Base-by-base conservation (phyloP, 2,888 invertebrate species). In the Alentia gelatinosa region DNA sequence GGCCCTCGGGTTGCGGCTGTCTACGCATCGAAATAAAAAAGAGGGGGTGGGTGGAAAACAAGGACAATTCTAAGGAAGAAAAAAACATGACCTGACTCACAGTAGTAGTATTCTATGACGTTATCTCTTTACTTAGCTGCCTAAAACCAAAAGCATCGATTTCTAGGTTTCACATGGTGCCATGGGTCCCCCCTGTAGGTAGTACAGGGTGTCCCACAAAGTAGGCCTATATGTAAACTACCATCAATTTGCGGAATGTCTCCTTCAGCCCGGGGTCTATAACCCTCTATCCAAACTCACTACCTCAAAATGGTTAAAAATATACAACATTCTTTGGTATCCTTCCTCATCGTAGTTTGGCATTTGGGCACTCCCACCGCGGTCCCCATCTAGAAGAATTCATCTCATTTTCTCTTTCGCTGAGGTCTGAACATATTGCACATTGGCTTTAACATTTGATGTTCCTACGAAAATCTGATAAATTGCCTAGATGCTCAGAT, bases 271-370 rank as follows among this genome's bases (percentile, higher is more conserved):
- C 23, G 23, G 35, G 37, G 23, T 35, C 1, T 33, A 33, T 33
- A 35, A 19, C 37, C 23, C 19, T n/a, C 9, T 1, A 35, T 23
- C 79, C 7, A 79, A 79, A 5, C 15, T 23, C 37, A 19, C 74
- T 74, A 74, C 33, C 33, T 74, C n/a, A 63, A 63, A 15, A 26
- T 33, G 30, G 74, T 74, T 33, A 79, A 79, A 37, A 15, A 19
- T 39, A 79, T 35, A 79, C 79, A 79, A 79, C 39, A 79, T 79
- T 79, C 79, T 79, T 39, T 79, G 79, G 39, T 74, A 30, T 74
- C 26, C 19, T 26, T 74, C 74, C 74, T 74, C 15, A 26, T 56
- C 56, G 26, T 19, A 19, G 26, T 33, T 74, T 74, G 74, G 74
- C 30, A 74, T n/a, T 26, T n/a, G 74, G 74, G 30, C 15, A 3